Evolutionary conservation across 1,140 invertebrate species (phyloP), one percentile per base, ranked within the genome.

Genomic region (Lucilia sericata): DNA sequence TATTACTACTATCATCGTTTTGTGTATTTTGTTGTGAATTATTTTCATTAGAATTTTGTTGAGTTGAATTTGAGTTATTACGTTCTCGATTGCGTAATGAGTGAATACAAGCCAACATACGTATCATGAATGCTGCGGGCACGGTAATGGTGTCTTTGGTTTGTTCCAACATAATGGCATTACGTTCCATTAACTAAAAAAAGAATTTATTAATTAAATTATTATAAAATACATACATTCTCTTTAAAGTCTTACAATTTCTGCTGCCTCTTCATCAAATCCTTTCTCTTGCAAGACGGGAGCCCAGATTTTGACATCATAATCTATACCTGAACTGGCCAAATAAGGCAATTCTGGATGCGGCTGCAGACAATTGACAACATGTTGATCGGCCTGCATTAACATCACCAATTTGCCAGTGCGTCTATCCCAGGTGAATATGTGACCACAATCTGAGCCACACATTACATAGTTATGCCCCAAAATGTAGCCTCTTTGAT

Each of bases 401-500:
- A 97, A 90, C 94, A 96, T 97, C n/a, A 94, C 94, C 25, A 96
- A 88, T 86, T 94, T 92, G 2, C 93, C 94, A 0, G 93, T 94
- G 4, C 93, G 88, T 34, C 93, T 92, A 25, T 95, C 92, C 95
- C 95, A 96, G 3, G 95, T 90, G 85, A 95, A 96, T 13, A 96
- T 94, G 87, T 96, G 95, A 1, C 96, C 96, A 91, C 96, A 98
- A 89, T 98, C 96, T 14, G 96, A 97, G 2, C 96, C 96, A 21
- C 96, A 96, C 93, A 97, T 95, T 2, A 97, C 94, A 91, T 94
- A 96, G 86, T 95, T 92, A 86, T 93, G 74, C 97, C 97, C 96
- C 96, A 98, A 90, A 98, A 98, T 84, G 95, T 96, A 0, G 96
- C 95, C 91, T 97, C 96, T 92, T 98, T 98, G 80, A 98, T 97